Conservation (phyloP, 2,797 vertebrate species). For the Periophthalmus magnuspinnatus region DNA sequence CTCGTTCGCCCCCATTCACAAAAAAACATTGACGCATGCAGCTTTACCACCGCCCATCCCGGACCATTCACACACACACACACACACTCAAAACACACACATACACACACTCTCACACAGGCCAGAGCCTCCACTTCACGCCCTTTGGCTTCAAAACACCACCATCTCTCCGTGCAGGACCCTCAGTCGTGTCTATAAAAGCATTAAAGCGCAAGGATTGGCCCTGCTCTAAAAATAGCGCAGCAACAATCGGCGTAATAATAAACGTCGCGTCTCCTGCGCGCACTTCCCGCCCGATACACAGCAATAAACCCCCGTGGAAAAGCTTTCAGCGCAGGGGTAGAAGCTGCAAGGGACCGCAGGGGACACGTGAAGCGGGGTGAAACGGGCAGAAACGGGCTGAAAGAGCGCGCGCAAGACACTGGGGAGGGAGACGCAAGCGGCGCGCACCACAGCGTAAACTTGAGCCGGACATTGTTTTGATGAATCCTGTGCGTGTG, state of each 20-base stretch:
- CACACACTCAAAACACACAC: too few species aligned
- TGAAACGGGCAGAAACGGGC: too few species aligned
- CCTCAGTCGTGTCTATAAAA: not conserved
- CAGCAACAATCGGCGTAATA: slow-evolving; percentile 73
- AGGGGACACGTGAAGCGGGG: too few species aligned
- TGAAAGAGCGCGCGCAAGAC: not conserved
- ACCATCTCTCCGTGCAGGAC: not conserved
- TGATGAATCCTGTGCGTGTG: slow-evolving; percentile 58
- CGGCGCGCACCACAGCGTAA: slow-evolving; percentile 47
- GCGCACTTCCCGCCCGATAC: slow-evolving; percentile 68
- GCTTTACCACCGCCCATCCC: slow-evolving; percentile 75
- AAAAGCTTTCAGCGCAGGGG: slow-evolving; percentile 5
- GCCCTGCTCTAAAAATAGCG: slow-evolving; percentile 69
- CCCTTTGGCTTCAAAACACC: slow-evolving; percentile 15
- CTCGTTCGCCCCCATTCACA: slow-evolving; percentile 77
- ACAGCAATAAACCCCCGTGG: slow-evolving; percentile 33
- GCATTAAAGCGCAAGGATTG: slow-evolving; percentile 40
- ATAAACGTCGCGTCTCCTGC: slow-evolving; percentile 56
- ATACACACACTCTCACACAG: slow-evolving; percentile 30
- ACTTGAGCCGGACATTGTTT: slow-evolving; percentile 73
- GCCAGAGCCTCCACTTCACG: slow-evolving; percentile 35
- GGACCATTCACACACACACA: slow-evolving; percentile 59
- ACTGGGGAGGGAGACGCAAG: slow-evolving; percentile 16
- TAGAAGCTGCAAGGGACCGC: not conserved
- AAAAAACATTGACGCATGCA: slow-evolving; percentile 76